These are phyloP conservation scores for Siderastrea radians DNA, from an alignment of 92 coral and sea anemone species.

Conservation along the genomic window DNA sequence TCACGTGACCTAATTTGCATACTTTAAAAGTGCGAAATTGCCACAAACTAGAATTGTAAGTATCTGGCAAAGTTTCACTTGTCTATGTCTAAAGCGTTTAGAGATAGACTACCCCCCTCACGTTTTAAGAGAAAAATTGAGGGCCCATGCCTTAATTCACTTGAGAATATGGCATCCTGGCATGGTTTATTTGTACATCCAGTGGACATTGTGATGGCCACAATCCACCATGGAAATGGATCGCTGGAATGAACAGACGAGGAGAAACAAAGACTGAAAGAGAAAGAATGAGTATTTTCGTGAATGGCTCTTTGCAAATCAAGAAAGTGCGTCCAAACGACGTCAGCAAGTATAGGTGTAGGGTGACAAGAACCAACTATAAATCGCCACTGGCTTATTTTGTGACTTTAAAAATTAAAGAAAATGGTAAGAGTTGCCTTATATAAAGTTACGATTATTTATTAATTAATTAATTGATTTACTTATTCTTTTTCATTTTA, in stretches of 20 bases:
- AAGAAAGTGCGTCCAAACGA: neutral
- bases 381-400: neutral
- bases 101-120: too few species aligned
- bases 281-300: neutral
- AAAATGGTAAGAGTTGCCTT: neutral
- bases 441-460: neutral
- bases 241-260: neutral
- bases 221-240: neutral
- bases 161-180: neutral
- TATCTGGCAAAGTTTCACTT: too few species aligned
- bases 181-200: neutral
- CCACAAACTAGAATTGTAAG: too few species aligned
- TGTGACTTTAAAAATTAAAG: neutral
- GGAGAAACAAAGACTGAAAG: neutral
- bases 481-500: too few species aligned
- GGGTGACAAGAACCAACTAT: neutral
- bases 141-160: too few species aligned
- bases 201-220: neutral
- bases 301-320: neutral
- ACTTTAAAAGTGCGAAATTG: too few species aligned
- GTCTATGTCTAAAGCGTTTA: too few species aligned
- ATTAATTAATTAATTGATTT: neutral
- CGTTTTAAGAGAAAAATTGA: too few species aligned
- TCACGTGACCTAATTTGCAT: too few species aligned
- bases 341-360: neutral